Percentiles rank a stretch among this genome's conserved stretches.
phyloP scores from a whole-genome alignment of 1,140 invertebrate genomes.

The Heliconius hewitsoni region DNA sequence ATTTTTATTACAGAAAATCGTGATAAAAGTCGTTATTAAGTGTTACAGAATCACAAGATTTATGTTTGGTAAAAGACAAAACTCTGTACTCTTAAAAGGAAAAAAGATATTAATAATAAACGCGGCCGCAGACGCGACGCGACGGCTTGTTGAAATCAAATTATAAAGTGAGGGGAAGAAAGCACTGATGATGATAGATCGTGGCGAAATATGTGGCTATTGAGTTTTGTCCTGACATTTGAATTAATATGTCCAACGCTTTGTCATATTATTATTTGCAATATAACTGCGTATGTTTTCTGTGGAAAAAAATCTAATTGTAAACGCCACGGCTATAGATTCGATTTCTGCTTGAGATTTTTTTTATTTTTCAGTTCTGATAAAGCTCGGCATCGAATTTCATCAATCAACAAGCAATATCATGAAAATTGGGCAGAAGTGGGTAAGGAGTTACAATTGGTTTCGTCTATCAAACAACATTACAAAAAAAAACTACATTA shows the following conservation, averaged over 20 bases:
- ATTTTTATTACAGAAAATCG: not conserved
- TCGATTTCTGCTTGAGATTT: not conserved
- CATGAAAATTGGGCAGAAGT: no score
- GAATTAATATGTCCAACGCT: not conserved
- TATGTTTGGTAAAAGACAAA: constrained; percentile 5
- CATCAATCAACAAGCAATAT: not conserved
- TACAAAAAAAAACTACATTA: no score
- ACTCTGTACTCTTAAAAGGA: constrained; percentile 14
- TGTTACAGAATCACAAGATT: constrained; percentile 1
- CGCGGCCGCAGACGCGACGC: constrained; percentile 43
- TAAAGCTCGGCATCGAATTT: not conserved
- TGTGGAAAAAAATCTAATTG: not conserved
- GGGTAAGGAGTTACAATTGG: no score
- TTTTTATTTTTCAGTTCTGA: no score
- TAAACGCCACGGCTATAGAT: not conserved
- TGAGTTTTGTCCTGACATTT: not conserved
- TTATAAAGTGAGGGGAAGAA: constrained; percentile 54
- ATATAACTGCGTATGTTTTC: not conserved
- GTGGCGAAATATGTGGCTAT: constrained; percentile 15
- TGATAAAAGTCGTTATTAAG: not conserved
- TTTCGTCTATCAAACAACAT: no score
- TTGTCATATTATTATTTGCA: constrained; percentile 2
- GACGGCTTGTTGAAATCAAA: constrained; percentile 66
- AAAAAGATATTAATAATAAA: constrained; percentile 39
- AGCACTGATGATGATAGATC: constrained; percentile 48